phyloP scores from a whole-genome alignment of 92 coral and sea anemone genomes.

The Zoanthus solanderi region DNA sequence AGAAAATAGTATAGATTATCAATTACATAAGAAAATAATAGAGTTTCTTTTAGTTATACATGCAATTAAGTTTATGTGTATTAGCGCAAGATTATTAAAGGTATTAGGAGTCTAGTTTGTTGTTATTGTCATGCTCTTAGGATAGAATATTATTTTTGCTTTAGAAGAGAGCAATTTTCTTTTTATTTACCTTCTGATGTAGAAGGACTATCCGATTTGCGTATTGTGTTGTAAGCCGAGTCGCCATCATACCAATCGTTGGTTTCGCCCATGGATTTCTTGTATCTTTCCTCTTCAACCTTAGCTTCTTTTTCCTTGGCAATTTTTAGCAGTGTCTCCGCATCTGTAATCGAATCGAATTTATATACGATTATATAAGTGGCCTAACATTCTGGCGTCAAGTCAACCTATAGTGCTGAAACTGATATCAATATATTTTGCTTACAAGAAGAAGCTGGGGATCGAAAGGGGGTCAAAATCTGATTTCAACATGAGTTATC shows the following conservation, averaged over 20 bases:
- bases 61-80: no score
- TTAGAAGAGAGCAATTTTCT: neutral
- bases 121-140: no score
- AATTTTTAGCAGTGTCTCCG: neutral
- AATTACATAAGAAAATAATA: no score
- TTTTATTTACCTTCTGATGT: slow-evolving; percentile 31
- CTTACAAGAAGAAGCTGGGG: no score
- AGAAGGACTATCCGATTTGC: slow-evolving; percentile 18
- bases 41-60: no score
- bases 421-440: no score
- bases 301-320: slow-evolving; percentile 14
- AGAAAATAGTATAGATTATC: no score
- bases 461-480: no score
- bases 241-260: slow-evolving; percentile 43
- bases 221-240: slow-evolving; percentile 50
- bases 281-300: slow-evolving; percentile 2
- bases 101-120: no score
- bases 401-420: neutral
- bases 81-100: no score
- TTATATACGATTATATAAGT: neutral
- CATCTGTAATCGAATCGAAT: neutral
- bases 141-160: no score
- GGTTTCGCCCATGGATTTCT: slow-evolving; percentile 21
- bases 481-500: no score
- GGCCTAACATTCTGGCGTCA: neutral